Conservation (phyloP, 2,888 invertebrate genomes). For the Neria commutata region DNA sequence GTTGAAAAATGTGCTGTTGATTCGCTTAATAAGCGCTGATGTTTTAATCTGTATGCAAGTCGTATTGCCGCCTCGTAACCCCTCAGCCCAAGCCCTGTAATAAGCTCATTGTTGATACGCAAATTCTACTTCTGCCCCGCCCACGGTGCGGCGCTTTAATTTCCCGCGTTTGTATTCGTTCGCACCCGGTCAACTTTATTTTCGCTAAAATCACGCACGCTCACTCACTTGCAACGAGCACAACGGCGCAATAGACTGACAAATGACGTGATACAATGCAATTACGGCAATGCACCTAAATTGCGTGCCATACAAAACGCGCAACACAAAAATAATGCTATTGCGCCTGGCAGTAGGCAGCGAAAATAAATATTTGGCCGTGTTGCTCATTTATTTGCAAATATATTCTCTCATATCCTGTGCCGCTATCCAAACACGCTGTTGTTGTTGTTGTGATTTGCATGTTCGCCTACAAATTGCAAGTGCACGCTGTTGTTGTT, state of each 20-base stretch:
- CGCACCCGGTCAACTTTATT: not conserved
- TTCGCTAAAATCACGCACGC: not conserved
- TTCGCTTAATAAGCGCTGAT: not conserved
- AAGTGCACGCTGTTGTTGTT: not conserved
- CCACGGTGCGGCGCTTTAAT: not conserved
- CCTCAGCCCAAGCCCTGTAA: too few species aligned
- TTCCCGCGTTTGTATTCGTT: not conserved
- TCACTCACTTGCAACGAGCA: not conserved
- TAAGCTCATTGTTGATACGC: too few species aligned
- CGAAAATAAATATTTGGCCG: not conserved
- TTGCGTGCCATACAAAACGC: not conserved
- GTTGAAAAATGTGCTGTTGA: not conserved
- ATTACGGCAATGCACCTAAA: not conserved
- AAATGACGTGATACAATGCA: not conserved
- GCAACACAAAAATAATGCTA: not conserved
- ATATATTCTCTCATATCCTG: too few species aligned
- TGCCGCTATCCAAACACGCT: too few species aligned
- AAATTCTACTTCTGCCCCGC: too few species aligned
- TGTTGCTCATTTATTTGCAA: too few species aligned
- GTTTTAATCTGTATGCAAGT: too few species aligned
- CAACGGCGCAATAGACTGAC: not conserved
- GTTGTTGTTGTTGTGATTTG: not conserved
- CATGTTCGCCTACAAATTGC: not conserved
- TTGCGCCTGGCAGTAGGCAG: not conserved
- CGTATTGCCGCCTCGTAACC: not conserved